Evolutionary conservation across 1,140 invertebrate species (phyloP).

Genomic region (Lasioglossum albipes): DNA sequence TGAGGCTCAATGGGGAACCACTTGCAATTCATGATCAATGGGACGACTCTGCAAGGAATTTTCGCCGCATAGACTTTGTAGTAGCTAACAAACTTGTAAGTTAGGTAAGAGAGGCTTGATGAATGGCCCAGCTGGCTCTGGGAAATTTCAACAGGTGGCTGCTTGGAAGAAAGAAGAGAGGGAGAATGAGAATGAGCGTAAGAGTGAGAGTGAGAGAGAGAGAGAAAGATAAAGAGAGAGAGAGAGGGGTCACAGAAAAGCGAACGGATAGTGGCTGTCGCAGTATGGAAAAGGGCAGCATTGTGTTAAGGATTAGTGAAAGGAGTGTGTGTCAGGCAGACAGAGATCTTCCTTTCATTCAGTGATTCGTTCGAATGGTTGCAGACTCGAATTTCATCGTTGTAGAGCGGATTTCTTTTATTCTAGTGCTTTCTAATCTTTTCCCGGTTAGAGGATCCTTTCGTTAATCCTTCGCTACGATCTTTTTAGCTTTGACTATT

Average conservation of each 20-base stretch:
- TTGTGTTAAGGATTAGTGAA: constrained; percentile 27
- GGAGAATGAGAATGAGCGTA: not conserved
- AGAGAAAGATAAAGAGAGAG: not conserved
- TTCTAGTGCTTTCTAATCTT: not conserved
- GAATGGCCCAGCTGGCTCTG: not conserved
- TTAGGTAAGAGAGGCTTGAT: not conserved
- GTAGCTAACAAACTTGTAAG: not conserved
- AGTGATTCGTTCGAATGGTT: not conserved
- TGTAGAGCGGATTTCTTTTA: not conserved
- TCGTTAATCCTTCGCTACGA: not conserved
- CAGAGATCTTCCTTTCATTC: constrained; percentile 14
- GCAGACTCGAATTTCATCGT: constrained; percentile 3
- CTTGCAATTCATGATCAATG: not conserved
- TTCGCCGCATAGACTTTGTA: not conserved
- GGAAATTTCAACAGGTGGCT: not conserved
- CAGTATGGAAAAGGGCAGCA: not conserved
- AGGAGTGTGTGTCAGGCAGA: constrained; percentile 4
- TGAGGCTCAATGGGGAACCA: not conserved
- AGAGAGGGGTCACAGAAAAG: not conserved
- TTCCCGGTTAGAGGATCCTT: not conserved
- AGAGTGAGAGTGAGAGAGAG: not conserved
- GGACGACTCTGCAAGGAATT: not conserved
- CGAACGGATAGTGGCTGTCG: not conserved
- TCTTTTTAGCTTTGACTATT: too few species aligned
- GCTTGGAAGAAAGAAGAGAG: not conserved